These are phyloP conservation scores for Leptocoma aspasia DNA, from an alignment of 2,113 vertebrate genomes.

Conservation along the genomic window DNA sequence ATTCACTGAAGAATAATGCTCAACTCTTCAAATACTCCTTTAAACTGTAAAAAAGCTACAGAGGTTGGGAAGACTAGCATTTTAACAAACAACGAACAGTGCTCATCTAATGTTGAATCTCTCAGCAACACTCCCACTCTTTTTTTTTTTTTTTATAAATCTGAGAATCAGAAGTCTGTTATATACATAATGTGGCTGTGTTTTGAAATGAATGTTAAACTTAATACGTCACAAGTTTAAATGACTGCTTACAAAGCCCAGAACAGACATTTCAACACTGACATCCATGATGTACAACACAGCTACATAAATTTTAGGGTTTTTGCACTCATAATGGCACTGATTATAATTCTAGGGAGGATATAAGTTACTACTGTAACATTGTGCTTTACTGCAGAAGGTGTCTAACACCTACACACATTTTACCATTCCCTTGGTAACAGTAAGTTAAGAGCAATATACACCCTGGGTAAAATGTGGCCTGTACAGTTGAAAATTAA, in stretches of 20 bases:
- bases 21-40: neutral
- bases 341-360: neutral
- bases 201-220: neutral
- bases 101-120: neutral
- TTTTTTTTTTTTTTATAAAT: neutral
- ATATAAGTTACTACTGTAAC: neutral
- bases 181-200: neutral
- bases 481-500: neutral
- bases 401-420: neutral
- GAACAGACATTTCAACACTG: neutral
- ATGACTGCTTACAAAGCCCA: neutral
- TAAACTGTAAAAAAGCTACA: neutral
- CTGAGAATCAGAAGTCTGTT: neutral
- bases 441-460: neutral
- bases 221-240: neutral
- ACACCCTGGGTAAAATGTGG: neutral
- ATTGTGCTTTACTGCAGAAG: neutral
- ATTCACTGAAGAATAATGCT: neutral
- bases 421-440: neutral
- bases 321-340: neutral
- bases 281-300: neutral
- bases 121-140: rapidly evolving
- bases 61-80: neutral
- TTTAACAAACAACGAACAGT: neutral
- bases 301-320: neutral